phyloP scores from a whole-genome alignment of 2,113 vertebrate species.

The Lucifuga dentata region DNA sequence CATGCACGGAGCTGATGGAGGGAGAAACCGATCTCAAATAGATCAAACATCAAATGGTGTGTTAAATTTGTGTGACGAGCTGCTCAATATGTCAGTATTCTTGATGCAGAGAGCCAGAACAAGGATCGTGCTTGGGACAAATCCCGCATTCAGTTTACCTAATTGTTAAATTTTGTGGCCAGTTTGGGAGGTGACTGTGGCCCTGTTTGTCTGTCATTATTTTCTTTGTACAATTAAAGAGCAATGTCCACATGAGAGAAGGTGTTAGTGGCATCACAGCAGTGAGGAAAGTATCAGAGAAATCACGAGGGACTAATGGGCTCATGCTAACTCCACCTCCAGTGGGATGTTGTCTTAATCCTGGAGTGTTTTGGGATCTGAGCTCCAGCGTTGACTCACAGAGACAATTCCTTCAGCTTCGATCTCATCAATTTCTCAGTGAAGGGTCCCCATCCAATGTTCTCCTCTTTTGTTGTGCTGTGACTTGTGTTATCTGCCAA shows the following conservation, averaged over 20 bases:
- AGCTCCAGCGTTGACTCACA: constrained; percentile 69
- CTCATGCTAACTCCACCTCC: constrained; percentile 67
- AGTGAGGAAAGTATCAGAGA: constrained; percentile 55
- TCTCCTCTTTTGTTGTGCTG: constrained; percentile 81
- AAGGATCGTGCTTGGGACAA: constrained; percentile 13
- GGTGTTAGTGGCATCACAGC: constrained; percentile 51
- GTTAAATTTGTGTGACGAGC: constrained; percentile 46
- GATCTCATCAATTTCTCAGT: constrained; percentile 78
- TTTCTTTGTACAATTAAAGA: constrained; percentile 22
- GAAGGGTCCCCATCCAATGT: constrained; percentile 81
- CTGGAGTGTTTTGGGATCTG: constrained; percentile 71
- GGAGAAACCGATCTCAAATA: constrained; percentile 44
- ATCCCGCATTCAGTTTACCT: constrained; percentile 25
- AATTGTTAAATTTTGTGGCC: constrained; percentile 13
- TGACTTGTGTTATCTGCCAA: constrained; percentile 84
- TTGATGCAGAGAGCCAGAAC: constrained; percentile 22
- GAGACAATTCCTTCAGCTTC: constrained; percentile 79
- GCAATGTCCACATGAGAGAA: constrained; percentile 29
- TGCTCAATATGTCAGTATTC: constrained; percentile 35
- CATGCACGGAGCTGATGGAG: constrained; percentile 34
- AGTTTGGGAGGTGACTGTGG: constrained; percentile 4
- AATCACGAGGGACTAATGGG: constrained; percentile 65
- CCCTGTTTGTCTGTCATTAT: constrained; percentile 28
- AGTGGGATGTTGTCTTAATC: constrained; percentile 77
- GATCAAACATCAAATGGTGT: constrained; percentile 52